phyloP scores from a whole-genome alignment of 2,797 vertebrate genomes.

The Oreonectes daqikongensis region DNA sequence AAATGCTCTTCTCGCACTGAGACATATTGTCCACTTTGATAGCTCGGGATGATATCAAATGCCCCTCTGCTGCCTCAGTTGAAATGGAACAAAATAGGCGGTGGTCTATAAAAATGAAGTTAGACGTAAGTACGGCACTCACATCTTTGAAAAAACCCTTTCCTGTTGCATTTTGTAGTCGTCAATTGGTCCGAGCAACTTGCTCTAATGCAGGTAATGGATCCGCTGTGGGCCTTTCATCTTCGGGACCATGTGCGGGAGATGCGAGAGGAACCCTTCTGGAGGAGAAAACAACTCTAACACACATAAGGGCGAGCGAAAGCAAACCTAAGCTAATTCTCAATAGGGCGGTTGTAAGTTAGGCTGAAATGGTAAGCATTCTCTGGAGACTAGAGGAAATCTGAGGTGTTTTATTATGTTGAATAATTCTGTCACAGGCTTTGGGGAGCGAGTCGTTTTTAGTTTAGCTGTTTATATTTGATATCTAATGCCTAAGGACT shows the following conservation, averaged over 20 bases:
- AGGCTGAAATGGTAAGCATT: slow-evolving; percentile 43
- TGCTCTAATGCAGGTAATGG: slow-evolving; percentile 96
- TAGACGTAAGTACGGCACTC: slow-evolving; percentile 92
- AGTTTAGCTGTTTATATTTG: slow-evolving; percentile 1
- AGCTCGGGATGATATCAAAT: slow-evolving; percentile 92
- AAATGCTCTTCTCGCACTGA: slow-evolving; percentile 77
- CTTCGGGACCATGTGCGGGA: slow-evolving; percentile 78
- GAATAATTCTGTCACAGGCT: slow-evolving; percentile 6
- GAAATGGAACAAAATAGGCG: slow-evolving; percentile 90
- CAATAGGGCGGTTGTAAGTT: slow-evolving; percentile 55
- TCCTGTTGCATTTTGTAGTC: slow-evolving; percentile 91
- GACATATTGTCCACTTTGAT: slow-evolving; percentile 92
- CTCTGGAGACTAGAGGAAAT: slow-evolving; percentile 36
- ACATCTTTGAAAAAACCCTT: slow-evolving; percentile 86
- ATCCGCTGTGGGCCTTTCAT: slow-evolving; percentile 94
- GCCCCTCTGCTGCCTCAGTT: slow-evolving; percentile 84
- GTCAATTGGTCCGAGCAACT: slow-evolving; percentile 85
- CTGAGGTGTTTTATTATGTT: slow-evolving; percentile 50
- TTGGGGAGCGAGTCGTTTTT: neutral
- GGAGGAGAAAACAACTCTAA: slow-evolving; percentile 73
- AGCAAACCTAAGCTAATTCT: slow-evolving; percentile 71
- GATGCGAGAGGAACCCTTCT: slow-evolving; percentile 70
- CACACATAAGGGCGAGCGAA: slow-evolving; percentile 73
- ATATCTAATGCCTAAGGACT: neutral
- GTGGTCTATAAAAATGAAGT: slow-evolving; percentile 92